A percentile compares a stretch with the other conserved stretches of the same genome.
phyloP scores from a whole-genome alignment of 2,888 invertebrate genomes.

The Drosophila borealis region DNA sequence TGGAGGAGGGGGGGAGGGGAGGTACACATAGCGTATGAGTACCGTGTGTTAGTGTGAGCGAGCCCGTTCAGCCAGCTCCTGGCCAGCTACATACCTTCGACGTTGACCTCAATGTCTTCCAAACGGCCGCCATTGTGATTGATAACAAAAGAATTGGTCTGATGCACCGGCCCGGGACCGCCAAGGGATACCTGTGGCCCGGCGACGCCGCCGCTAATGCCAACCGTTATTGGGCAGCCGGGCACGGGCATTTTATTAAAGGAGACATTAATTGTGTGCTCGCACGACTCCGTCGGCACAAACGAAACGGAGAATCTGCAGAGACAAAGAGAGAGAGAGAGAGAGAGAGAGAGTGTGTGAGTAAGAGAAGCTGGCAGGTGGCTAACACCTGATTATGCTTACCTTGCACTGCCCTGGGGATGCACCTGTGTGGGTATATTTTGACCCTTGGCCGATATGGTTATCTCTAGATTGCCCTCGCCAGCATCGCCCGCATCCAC shows the following conservation, averaged over 20 bases:
- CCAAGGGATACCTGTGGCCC: conserved; percentile 90
- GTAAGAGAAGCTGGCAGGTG: neutral
- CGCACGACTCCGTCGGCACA: conserved; percentile 96
- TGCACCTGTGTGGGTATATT: conserved; percentile 98
- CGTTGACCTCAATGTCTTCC: conserved; percentile 97
- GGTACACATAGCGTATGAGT: neutral
- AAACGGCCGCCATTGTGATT: conserved; percentile 95
- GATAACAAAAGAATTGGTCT: conserved; percentile 89
- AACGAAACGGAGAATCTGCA: conserved; percentile 97
- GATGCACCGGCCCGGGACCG: conserved; percentile 90
- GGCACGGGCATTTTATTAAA: conserved; percentile 96
- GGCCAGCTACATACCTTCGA: conserved; percentile 90
- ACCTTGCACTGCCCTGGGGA: conserved; percentile 92
- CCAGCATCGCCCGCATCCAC: conserved; percentile 98
- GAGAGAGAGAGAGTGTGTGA: neutral
- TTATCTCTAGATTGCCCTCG: conserved; percentile 98
- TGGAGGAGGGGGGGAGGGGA: neutral
- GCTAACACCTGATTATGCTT: conserved; percentile 21
- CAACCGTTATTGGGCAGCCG: conserved; percentile 96
- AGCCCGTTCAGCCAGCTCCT: conserved; percentile 14
- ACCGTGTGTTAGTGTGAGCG: conserved; percentile 28
- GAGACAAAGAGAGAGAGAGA: neutral
- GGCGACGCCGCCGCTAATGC: conserved; percentile 88
- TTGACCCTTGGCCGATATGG: conserved; percentile 95
- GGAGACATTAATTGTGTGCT: conserved; percentile 98